A percentile compares a stretch with the other conserved stretches of the same genome.
Evolutionary conservation across 1,140 invertebrate genomes (phyloP).

Genomic region (Habropoda laboriosa): DNA sequence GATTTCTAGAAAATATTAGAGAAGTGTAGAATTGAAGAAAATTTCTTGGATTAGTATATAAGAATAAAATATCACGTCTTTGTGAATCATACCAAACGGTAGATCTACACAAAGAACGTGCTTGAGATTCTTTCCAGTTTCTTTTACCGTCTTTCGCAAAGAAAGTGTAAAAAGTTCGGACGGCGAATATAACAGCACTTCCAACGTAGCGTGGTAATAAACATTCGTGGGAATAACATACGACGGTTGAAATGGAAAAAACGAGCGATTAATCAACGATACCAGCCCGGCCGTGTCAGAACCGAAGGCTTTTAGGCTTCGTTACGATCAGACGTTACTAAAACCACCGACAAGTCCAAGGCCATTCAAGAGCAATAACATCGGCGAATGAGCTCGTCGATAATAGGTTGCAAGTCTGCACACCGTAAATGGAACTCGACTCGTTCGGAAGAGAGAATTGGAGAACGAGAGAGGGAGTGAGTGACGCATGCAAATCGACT

Average conservation of each 20-base stretch:
- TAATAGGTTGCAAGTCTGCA: conserved; percentile 44
- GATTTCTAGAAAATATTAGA: too few relatives aligned
- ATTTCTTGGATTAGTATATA: too few relatives aligned
- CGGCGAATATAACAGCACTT: too few relatives aligned
- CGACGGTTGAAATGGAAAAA: background rate
- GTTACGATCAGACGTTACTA: conserved; percentile 29
- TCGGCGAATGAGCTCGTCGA: conserved; percentile 22
- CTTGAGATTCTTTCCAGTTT: too few relatives aligned
- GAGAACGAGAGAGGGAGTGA: background rate
- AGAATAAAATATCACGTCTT: too few relatives aligned
- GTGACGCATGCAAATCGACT: conserved; percentile 56
- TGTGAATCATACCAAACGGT: too few relatives aligned
- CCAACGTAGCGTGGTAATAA: background rate
- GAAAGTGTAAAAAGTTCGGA: too few relatives aligned
- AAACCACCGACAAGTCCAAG: conserved; percentile 33
- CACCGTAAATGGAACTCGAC: conserved; percentile 10
- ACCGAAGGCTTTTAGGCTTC: background rate
- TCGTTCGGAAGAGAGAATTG: background rate
- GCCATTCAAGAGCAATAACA: conserved; percentile 32
- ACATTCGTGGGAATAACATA: background rate
- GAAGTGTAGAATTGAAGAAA: too few relatives aligned
- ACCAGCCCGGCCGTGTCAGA: too few relatives aligned
- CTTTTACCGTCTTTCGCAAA: too few relatives aligned
- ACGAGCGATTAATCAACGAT: background rate
- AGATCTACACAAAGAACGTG: too few relatives aligned